Base-by-base conservation (phyloP, 2,797 vertebrate species). In the Cuculus canorus region DNA sequence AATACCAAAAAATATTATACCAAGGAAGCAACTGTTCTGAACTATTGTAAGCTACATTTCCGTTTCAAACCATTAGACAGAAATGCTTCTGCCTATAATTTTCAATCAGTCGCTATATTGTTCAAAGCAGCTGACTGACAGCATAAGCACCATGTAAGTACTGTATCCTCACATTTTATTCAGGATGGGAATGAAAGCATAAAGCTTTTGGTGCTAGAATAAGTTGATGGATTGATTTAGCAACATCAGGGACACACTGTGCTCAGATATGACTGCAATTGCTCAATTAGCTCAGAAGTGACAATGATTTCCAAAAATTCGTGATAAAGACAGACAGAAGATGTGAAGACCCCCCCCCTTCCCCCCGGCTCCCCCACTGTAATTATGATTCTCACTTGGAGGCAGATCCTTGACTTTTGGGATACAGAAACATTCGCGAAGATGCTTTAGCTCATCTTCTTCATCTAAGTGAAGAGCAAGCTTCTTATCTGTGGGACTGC, bases 401-500 rank as follows among this genome's bases (percentile, higher is more conserved):
- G 99, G 98, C 53, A 99, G 96, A 83, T 99, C 98, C 43, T 97
- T 97, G 21, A 98, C 96, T 98, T 98, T 99, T 7, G 99, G 99
- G 57, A 99, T 47, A 48, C 94, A 92, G 95, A 99, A 99, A 52
- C 97, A 65, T 25, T 98, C 96, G 22, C 98, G 98, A 68, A 99
- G 97, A 48, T 98, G 98, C 32, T 82, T 96, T 80, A 99, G 97
- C 11, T 97, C 76, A 82, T 99, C 99, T 11, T 98, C 97, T 61
- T 98, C 35, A 91, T 99, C 99, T 3, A 99, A 97, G 80, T 88
- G 92, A 9, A 96, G 28, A 10, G 99, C 99, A 10, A 99, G 97
- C 11, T 96, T 90, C 57, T 86, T 94, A 16, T 99, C 98, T 4
- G 97, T 87, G 0, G 97, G 96, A 13, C 95, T 97, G 96, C 98